Percentiles rank a stretch among this genome's conserved stretches.
These are phyloP conservation scores for Meloidogyne floridensis DNA, from an alignment of 1,140 invertebrate genomes.

Conservation along the genomic window DNA sequence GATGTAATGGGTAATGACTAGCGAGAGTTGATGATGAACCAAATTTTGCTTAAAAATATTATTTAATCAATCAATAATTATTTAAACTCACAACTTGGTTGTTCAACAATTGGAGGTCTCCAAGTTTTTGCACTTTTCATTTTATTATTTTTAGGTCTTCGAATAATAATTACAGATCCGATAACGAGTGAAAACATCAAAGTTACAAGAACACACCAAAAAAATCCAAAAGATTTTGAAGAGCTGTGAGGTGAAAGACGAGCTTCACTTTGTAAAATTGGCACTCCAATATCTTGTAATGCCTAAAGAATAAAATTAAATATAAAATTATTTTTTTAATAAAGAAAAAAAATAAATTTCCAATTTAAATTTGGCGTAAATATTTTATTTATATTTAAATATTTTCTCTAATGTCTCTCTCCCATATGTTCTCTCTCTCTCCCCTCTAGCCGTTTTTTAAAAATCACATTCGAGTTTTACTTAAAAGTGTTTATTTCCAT, in stretches of 20 bases:
- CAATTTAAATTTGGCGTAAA: too few relatives aligned
- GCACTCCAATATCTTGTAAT: constrained; percentile 15
- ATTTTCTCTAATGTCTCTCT: too few relatives aligned
- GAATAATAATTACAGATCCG: constrained; percentile 13
- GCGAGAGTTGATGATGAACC: constrained; percentile 8
- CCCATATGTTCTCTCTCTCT: too few relatives aligned
- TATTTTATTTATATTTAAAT: too few relatives aligned
- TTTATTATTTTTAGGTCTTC: constrained; percentile 6
- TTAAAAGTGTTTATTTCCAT: not conserved
- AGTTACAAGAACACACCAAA: not conserved
- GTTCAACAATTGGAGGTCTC: constrained; percentile 16
- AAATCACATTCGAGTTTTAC: too few relatives aligned
- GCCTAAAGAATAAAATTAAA: not conserved
- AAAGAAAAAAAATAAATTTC: not conserved
- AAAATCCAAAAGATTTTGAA: not conserved
- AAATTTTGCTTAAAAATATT: constrained; percentile 7
- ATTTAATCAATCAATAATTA: not conserved
- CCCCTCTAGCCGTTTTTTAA: too few relatives aligned
- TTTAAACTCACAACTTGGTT: not conserved
- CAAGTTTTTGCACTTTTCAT: constrained; percentile 19
- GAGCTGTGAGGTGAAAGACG: not conserved
- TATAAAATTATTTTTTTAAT: not conserved
- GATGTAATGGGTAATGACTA: not conserved
- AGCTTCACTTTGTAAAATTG: constrained; percentile 19
- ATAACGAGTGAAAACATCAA: constrained; percentile 17